Base-by-base conservation (phyloP, 92 coral and sea anemone genomes). In the Palythoa grandiflora region DNA sequence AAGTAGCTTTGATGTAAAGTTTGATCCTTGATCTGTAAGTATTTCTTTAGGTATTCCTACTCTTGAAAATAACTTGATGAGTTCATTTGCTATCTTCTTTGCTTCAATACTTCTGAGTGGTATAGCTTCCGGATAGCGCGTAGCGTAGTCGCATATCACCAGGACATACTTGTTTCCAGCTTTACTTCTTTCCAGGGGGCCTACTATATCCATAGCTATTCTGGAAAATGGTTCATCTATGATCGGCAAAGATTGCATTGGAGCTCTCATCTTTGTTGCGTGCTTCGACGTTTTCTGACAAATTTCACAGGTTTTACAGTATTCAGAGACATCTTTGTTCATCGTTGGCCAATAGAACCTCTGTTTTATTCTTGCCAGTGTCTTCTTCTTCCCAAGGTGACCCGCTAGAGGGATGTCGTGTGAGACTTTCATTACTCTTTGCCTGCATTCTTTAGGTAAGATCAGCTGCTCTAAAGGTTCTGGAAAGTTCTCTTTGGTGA, bases 151-250 rank as follows among this genome's bases (percentile, higher is more conserved):
- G 48, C 77, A 71, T 17, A 92, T 92, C 10, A 47, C 59, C 20
- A 88, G 78, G 79, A 92, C 73, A 61, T 70, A 92, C 19, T 63
- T 78, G 92, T 85, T 88, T 17, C 92, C 85, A 5, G 52, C 16
- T 11, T 65, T 85, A 61, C 78, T 70, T 14, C 87, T 51, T 10
- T 38, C 21, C 14, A 92, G 40, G 39, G 92, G 92, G 38, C 94
- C 94, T 15, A 85, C 79, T 19, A 92, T 92, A 38, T 88, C 89
- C 84, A 92, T 92, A 0, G 92, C 94, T 16, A 88, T 85, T 85
- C 80, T 78, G 37, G 44, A 40, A 57, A 91, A 88, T 9, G 92
- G 91, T 37, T 84, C 65, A 57, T 57, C 16, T 57, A 57, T 57
- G 65, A 57, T 57, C 16, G 65, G 65, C 65, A 57, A 57, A 57